Percentiles rank a stretch among this genome's conserved stretches.
Evolutionary conservation across 1,140 invertebrate species (phyloP).

Genomic region (Stegodyphus dumicola): DNA sequence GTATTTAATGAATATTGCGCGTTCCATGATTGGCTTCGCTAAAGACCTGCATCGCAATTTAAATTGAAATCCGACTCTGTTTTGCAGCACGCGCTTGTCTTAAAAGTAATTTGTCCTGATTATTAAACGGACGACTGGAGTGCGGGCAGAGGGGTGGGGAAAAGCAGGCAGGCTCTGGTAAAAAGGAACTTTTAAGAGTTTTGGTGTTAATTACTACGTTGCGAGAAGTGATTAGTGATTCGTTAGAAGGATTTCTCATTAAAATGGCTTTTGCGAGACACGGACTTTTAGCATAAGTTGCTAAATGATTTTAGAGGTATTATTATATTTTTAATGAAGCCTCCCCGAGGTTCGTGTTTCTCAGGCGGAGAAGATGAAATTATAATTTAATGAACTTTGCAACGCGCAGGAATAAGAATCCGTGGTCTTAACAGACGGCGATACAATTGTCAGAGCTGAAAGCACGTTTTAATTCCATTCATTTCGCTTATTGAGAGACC

Average conservation of each 20-base stretch:
- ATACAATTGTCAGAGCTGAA: neutral
- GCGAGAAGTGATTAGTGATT: constrained; percentile 54
- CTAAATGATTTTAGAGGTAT: constrained; percentile 59
- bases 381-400: constrained; percentile 30
- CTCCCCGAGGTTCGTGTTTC: constrained; percentile 12
- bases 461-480: no score
- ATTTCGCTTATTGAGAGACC: no score
- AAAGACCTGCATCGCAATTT: constrained; percentile 47
- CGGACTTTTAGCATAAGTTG: neutral
- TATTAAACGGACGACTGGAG: constrained; percentile 25
- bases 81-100: constrained; percentile 9
- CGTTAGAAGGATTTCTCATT: constrained; percentile 54
- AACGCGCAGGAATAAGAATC: neutral
- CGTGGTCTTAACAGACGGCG: neutral
- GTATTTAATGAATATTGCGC: constrained; percentile 54
- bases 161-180: constrained; percentile 6
- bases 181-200: constrained; percentile 57
- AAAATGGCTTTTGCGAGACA: constrained; percentile 42
- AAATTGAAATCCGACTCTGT: constrained; percentile 56
- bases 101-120: constrained; percentile 57
- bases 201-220: constrained; percentile 57
- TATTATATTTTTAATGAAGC: constrained; percentile 59
- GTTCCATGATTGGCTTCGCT: constrained; percentile 53
- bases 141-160: no score
- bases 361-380: constrained; percentile 18